A percentile compares a stretch with the other conserved stretches of the same genome.
Evolutionary conservation across 2,113 vertebrate genomes (phyloP).

Genomic region (Taurulus bubalis): DNA sequence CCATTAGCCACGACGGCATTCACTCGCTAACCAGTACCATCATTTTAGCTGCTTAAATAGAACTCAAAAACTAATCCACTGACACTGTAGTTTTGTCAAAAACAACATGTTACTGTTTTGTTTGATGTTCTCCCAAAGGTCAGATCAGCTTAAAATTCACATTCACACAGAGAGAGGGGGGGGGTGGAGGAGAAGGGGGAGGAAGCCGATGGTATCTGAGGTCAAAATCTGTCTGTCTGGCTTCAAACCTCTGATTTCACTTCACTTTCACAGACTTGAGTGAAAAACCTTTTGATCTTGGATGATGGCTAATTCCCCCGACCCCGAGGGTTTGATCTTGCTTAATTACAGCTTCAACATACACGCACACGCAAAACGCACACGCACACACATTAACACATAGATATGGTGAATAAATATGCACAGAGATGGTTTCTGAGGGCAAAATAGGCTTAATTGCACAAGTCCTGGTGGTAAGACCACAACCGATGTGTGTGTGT

Average conservation of each 20-base stretch:
- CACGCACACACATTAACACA: slow-evolving; percentile 25
- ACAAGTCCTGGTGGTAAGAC: slow-evolving; percentile 85
- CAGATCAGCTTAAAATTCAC: background rate
- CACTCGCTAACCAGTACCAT: background rate
- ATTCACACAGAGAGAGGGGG: background rate
- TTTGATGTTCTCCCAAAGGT: slow-evolving; percentile 15
- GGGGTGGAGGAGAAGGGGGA: background rate
- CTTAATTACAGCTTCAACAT: slow-evolving; percentile 88
- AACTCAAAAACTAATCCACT: background rate
- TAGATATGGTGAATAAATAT: slow-evolving; percentile 35
- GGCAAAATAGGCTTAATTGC: slow-evolving; percentile 88
- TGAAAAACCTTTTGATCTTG: slow-evolving; percentile 66
- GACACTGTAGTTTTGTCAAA: background rate
- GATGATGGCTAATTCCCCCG: slow-evolving; percentile 60
- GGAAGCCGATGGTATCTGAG: slow-evolving; percentile 51
- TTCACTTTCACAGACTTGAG: slow-evolving; percentile 51
- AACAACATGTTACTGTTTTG: slow-evolving; percentile 4
- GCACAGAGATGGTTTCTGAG: slow-evolving; percentile 80
- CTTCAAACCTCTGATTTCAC: slow-evolving; percentile 62
- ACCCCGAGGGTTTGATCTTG: slow-evolving; percentile 84
- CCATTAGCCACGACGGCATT: background rate
- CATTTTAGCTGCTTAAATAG: background rate
- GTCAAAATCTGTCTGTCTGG: slow-evolving; percentile 70
- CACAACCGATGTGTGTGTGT: slow-evolving; percentile 80
- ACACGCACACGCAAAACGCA: slow-evolving; percentile 5